Evolutionary conservation across 2,888 invertebrate species (phyloP).

Genomic region (Dasypolia templi): DNA sequence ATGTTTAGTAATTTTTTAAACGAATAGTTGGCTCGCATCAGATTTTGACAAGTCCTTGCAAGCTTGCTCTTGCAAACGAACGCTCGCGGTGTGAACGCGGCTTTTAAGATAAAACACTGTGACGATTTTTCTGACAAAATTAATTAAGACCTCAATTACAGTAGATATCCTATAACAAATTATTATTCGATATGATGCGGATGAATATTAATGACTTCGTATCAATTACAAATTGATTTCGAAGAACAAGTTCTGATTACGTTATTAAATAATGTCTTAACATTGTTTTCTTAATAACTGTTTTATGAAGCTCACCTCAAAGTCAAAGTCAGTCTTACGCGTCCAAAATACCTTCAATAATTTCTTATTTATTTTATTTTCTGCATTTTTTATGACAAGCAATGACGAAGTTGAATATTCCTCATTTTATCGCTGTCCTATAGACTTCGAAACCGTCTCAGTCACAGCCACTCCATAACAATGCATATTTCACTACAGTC

Average conservation of each 20-base stretch:
- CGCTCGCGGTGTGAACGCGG: too few species aligned
- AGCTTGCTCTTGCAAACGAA: background rate
- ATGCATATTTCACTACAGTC: conserved; percentile 59
- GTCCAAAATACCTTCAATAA: background rate
- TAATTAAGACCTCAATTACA: background rate
- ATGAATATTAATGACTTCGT: conserved; percentile 19
- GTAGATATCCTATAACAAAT: background rate
- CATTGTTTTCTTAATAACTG: background rate
- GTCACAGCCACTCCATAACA: conserved; percentile 46
- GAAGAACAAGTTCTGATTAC: background rate
- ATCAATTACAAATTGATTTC: background rate
- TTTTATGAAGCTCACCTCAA: background rate
- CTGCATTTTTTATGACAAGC: conserved; percentile 11
- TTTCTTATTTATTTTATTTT: conserved; percentile 7
- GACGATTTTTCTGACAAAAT: background rate
- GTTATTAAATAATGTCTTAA: conserved; percentile 5
- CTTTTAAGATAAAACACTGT: background rate
- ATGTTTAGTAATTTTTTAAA: too few species aligned
- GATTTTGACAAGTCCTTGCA: background rate
- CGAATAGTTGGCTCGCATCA: background rate
- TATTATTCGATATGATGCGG: background rate
- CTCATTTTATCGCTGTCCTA: conserved; percentile 25
- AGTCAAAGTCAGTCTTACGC: too few species aligned
- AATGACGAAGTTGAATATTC: conserved; percentile 2
- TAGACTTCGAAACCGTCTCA: conserved; percentile 30